These are phyloP conservation scores for Ispidina picta DNA, from an alignment of 2,797 vertebrate species.

Conservation along the genomic window DNA sequence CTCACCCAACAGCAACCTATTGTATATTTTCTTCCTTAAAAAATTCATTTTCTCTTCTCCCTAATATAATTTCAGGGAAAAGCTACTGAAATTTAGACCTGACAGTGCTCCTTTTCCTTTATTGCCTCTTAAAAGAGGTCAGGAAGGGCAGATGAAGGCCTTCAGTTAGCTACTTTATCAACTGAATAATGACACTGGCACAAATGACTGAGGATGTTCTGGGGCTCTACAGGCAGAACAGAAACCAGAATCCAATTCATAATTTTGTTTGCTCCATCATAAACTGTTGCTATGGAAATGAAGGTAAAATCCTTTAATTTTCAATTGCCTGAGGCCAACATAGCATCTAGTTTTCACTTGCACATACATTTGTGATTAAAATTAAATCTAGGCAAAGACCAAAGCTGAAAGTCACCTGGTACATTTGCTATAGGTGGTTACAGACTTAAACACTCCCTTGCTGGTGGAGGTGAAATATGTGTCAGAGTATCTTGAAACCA, in stretches of 20 bases:
- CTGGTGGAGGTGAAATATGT: not conserved
- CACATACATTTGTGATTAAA: not conserved
- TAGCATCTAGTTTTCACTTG: not conserved
- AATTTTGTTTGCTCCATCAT: not conserved
- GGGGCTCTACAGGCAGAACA: not conserved
- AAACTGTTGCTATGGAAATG: not conserved
- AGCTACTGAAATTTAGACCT: too few species aligned
- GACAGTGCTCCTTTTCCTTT: not conserved
- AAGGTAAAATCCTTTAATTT: not conserved
- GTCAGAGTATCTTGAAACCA: not conserved
- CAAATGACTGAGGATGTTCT: not conserved
- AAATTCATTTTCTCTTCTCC: not conserved
- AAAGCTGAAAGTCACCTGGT: not conserved
- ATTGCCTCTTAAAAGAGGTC: not conserved
- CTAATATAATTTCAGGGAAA: not conserved
- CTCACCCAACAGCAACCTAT: not conserved
- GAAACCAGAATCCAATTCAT: not conserved
- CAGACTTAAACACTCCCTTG: not conserved
- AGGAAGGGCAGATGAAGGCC: not conserved
- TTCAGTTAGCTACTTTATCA: not conserved
- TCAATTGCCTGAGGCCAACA: not conserved
- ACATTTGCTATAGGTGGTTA: not conserved
- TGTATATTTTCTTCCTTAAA: not conserved
- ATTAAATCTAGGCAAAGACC: not conserved
- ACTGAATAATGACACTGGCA: not conserved